Base-by-base conservation (phyloP, 2,888 invertebrate genomes). In the Agonopterix alstromeriana region DNA sequence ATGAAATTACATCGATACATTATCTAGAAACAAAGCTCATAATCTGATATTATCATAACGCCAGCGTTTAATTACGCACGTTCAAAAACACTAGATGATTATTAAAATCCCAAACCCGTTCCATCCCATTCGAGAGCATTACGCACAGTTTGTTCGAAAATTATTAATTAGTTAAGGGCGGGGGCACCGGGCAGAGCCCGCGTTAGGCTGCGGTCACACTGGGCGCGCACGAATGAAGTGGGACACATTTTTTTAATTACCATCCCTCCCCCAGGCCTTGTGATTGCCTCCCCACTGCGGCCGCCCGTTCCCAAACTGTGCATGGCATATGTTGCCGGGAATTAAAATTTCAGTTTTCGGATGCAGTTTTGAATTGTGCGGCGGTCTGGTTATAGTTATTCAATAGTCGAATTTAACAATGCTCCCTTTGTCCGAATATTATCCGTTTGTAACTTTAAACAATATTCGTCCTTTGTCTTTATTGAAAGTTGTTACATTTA, bases 201-300 rank as follows among this genome's bases (percentile, higher is more conserved):
- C 47, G 51, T 51, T 48, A 53, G 49, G 65, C 60, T 69, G 74
- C 63, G 76, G 79, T 77, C 73, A 53, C 68, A 61, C 73, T 69
- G 74, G 70, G 59, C 61, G 63, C 63, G 70, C 71, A 63, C 74
- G 69, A 80, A 85, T 84, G 82, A 84, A 85, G 77, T 84, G 83
- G 74, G 83, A 82, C 84, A 85, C 75, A 79, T 85, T 86, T 86
- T 86, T 86, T 84, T 84, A 85, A 86, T 85, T 85, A 81, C 85
- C 73, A 54, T 59, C 67, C 65, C 61, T 58, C 59, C 56, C 60
- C 55, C 53, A 52, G 54, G 46, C 43, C 54, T 42, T 46, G 50
- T 46, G 51, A 50, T 47, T 51, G 55, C 55, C 56, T 47, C 36
- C 48, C 54, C 51, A 50, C 53, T 49, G 57, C 61, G 53, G 51